These are phyloP conservation scores for Drosophila ogumai DNA, from an alignment of 1,140 invertebrate genomes.

Conservation along the genomic window DNA sequence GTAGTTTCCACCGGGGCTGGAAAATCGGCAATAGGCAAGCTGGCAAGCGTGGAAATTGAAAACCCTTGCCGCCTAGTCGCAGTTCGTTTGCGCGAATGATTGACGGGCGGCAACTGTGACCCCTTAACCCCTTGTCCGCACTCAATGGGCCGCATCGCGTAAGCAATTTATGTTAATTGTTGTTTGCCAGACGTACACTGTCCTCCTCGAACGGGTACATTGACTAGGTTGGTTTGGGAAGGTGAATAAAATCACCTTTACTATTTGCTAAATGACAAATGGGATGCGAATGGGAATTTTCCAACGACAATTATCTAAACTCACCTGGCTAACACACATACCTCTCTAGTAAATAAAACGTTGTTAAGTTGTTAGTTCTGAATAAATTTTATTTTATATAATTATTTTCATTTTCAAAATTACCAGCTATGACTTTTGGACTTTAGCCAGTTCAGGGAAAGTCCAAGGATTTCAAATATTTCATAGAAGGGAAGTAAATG, in stretches of 20 bases:
- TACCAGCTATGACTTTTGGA: neutral
- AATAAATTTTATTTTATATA: neutral
- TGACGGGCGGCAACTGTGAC: slow-evolving; percentile 53
- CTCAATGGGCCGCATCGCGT: slow-evolving; percentile 62
- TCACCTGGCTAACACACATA: neutral
- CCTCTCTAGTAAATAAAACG: neutral
- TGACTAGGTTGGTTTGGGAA: neutral
- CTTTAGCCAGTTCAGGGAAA: neutral
- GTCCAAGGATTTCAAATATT: neutral
- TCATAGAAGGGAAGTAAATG: too few species aligned
- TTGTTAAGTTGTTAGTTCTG: neutral
- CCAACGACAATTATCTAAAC: neutral
- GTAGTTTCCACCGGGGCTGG: slow-evolving; percentile 27
- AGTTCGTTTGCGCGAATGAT: slow-evolving; percentile 68
- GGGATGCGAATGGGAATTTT: slow-evolving; percentile 10
- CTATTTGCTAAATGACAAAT: slow-evolving; percentile 2
- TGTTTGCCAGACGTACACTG: slow-evolving; percentile 24
- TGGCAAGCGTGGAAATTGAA: slow-evolving; percentile 31
- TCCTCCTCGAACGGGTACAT: slow-evolving; percentile 6
- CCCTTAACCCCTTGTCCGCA: slow-evolving; percentile 53
- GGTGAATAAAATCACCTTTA: slow-evolving; percentile 1
- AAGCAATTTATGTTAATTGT: slow-evolving; percentile 77
- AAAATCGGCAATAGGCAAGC: slow-evolving; percentile 14
- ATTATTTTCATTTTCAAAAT: too few species aligned
- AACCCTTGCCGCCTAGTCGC: slow-evolving; percentile 44